Base-by-base conservation (phyloP, 2,113 vertebrate species). In the Clarias gariepinus region DNA sequence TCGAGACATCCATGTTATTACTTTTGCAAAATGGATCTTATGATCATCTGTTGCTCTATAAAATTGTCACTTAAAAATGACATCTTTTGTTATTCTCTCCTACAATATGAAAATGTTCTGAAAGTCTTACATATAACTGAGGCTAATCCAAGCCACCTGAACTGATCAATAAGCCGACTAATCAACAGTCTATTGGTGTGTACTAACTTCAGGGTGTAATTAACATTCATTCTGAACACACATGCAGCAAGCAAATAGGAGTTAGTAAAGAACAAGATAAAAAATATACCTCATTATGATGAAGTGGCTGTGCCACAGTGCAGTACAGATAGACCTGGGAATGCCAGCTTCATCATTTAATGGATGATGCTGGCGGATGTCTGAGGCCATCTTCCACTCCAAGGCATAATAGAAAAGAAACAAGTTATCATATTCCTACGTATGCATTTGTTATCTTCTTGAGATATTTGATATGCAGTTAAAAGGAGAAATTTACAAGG, bases 31-130 rank as follows among this genome's bases (percentile, higher is more conserved):
- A 82, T 83, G 82, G 81, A 47, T 88, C 86, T 88, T 86, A 86
- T 82, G 83, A 87, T 78, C 85, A 88, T 91, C 88, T 90, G 87
- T 85, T 85, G 85, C 74, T n/a, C 80, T 61, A 33, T 60, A 55
- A 33, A 87, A 83, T 61, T 89, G 86, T 88, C 88, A 84, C 84
- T 87, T 90, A 85, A 89, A 86, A 83, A 90, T 76, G 33, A 68
- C 36, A 33, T 79, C 41, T 73, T 36, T 86, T 83, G 82, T 78
- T 68, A 61, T 86, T 71, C 57, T 86, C 84, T 88, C 58, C 73
- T 58, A 85, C 41, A 52, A 86, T 64, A 85, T 52, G 57, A 83
- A 79, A 86, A 58, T 63, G 33, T 60, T 85, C 58, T 23, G 25
- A 76, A 77, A 77, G 71, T 76, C 21, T 63, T 41, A 41, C 33